A percentile compares a stretch with the other conserved stretches of the same genome.
Evolutionary conservation across 30 jellyfish, hydroid and myxozoan genomes (phyloP).

Genomic region (Chironex yamaguchii): DNA sequence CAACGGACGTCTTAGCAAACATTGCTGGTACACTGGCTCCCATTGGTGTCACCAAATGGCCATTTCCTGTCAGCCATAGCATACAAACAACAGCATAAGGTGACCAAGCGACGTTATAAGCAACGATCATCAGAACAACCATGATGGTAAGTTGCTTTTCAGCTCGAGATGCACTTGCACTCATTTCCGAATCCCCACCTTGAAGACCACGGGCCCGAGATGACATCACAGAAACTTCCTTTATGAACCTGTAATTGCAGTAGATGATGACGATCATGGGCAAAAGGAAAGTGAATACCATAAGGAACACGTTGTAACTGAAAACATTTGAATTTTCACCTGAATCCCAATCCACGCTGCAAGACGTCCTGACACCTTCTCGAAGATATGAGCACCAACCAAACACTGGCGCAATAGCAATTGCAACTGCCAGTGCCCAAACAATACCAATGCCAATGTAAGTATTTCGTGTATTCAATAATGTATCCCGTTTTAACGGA

Average conservation of each 20-base stretch:
- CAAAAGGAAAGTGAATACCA: background rate
- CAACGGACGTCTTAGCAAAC: constrained; percentile 21
- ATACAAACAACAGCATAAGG: constrained; percentile 10
- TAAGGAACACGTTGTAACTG: background rate
- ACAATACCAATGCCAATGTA: background rate
- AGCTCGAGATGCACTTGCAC: background rate
- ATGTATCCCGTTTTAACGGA: background rate
- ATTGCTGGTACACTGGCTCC: background rate
- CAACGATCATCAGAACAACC: constrained; percentile 7
- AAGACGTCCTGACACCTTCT: background rate
- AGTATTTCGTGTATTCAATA: background rate
- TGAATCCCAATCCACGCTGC: background rate
- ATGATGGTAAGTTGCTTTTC: background rate
- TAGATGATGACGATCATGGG: background rate
- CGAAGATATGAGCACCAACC: background rate
- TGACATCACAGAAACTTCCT: background rate
- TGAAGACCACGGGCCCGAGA: background rate
- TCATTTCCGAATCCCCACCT: background rate
- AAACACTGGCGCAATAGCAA: background rate
- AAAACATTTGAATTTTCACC: background rate
- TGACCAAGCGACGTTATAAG: constrained; percentile 13
- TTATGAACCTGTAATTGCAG: background rate
- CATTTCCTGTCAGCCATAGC: background rate
- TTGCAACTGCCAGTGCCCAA: background rate
- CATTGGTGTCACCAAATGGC: background rate